These are phyloP conservation scores for Cecropterus lyciades DNA, from an alignment of 1,140 invertebrate genomes.

Conservation along the genomic window DNA sequence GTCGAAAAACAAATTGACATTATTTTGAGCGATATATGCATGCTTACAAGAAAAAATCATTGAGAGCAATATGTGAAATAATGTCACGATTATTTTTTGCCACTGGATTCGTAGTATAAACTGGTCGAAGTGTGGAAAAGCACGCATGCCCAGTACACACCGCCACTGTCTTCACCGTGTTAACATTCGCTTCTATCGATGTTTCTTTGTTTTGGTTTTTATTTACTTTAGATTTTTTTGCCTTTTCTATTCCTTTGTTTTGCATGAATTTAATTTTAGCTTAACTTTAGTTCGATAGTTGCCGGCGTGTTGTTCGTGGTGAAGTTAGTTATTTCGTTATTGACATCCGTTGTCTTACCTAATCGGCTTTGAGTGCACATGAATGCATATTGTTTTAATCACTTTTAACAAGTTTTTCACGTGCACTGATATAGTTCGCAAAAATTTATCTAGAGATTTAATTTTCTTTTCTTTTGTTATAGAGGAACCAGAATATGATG, in stretches of 20 bases:
- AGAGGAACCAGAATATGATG: constrained; percentile 74
- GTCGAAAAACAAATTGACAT: no score
- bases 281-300: constrained; percentile 30
- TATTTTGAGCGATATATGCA: neutral
- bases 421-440: neutral
- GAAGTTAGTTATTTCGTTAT: constrained; percentile 43
- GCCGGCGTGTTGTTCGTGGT: constrained; percentile 35
- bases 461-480: constrained; percentile 62
- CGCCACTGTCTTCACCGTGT: constrained; percentile 27
- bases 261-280: constrained; percentile 29
- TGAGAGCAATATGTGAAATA: no score
- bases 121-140: constrained; percentile 43
- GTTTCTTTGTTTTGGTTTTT: constrained; percentile 10
- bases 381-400: constrained; percentile 29
- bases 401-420: constrained; percentile 1
- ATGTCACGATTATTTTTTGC: neutral
- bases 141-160: constrained; percentile 51
- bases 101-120: neutral
- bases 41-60: constrained; percentile 17
- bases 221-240: neutral
- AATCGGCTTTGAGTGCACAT: constrained; percentile 45
- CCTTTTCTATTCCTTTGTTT: constrained; percentile 15
- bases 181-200: constrained; percentile 40
- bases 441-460: constrained; percentile 28
- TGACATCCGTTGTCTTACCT: constrained; percentile 79